Conservation (phyloP, 2,113 vertebrate species). For the Noctilio leporinus region DNA sequence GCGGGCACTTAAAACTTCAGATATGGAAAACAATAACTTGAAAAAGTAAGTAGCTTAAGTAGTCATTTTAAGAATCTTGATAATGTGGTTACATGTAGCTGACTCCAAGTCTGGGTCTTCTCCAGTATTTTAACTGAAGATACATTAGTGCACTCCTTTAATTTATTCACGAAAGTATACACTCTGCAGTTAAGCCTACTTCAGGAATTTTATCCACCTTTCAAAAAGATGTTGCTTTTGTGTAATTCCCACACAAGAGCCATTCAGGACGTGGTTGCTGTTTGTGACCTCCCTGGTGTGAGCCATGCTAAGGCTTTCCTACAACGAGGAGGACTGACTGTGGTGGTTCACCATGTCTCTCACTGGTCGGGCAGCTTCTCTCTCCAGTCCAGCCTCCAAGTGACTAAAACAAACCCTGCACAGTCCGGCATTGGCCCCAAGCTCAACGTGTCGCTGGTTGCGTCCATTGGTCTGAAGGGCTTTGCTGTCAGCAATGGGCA, state of each 20-base stretch:
- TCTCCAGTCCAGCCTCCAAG: neutral
- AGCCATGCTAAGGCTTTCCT: fast-evolving
- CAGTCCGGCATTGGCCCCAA: fast-evolving
- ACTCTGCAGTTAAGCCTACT: neutral
- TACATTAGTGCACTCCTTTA: neutral
- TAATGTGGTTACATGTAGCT: neutral
- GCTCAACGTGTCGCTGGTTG: fast-evolving
- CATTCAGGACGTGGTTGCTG: too few relatives aligned
- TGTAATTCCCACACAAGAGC: neutral
- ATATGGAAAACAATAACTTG: neutral
- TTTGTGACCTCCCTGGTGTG: too few relatives aligned
- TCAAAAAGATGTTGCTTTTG: neutral
- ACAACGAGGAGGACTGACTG: neutral
- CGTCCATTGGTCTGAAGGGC: neutral
- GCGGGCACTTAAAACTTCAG: neutral
- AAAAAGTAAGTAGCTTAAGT: neutral
- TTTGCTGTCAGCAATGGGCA: fast-evolving
- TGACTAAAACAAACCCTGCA: neutral
- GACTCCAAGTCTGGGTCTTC: neutral
- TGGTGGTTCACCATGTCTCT: fast-evolving
- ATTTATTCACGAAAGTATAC: neutral
- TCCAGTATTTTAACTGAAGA: neutral
- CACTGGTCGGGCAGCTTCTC: neutral
- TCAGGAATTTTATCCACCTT: neutral
- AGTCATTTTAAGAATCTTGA: neutral